Evolutionary conservation across 2,113 vertebrate genomes (phyloP), one percentile per base, ranked within the genome.

Genomic region (Phoxinus phoxinus): DNA sequence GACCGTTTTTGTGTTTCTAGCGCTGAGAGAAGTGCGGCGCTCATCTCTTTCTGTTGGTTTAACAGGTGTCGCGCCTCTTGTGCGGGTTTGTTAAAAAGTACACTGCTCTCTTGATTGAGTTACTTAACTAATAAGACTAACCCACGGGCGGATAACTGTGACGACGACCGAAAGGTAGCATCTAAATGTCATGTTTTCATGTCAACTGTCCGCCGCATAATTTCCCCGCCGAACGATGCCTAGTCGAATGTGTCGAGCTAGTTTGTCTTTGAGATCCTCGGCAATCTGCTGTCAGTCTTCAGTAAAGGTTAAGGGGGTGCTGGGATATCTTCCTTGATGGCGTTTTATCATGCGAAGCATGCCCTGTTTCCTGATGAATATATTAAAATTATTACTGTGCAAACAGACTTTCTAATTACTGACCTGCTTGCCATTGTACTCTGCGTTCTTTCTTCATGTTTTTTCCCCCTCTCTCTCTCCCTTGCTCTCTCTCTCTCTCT

Each of bases 361-460:
- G 94, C 92, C 93, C 94, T 94, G 94, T 95, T 95, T 95, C 94
- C 94, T 95, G 95, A 95, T 95, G 95, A 95, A 95, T 95, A 95
- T 95, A 95, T 95, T 95, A 95, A 95, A 95, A 95, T 95, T 95
- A 95, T 95, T 95, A 95, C 95, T 95, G 94, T 95, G 94, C 95
- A 95, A 95, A 95, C 95, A 95, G 94, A 95, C 94, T 95, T 95
- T 95, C 94, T 95, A 95, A 95, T 95, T 95, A 95, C 95, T 95
- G 95, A 95, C 95, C 95, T 95, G 94, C 94, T 94, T 95, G 94
- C 94, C 94, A 95, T 95, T 95, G 95, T 95, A 94, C 94, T 95
- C 92, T 93, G 93, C 93, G 88, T 94, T 94, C 92, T 92, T 91
- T 94, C 91, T 93, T 92, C 92, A 84, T 92, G 90, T 83, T 75